A percentile compares a stretch with the other conserved stretches of the same genome.
Evolutionary conservation across 2,888 invertebrate genomes (phyloP).

Genomic region (Piscicola geometra): DNA sequence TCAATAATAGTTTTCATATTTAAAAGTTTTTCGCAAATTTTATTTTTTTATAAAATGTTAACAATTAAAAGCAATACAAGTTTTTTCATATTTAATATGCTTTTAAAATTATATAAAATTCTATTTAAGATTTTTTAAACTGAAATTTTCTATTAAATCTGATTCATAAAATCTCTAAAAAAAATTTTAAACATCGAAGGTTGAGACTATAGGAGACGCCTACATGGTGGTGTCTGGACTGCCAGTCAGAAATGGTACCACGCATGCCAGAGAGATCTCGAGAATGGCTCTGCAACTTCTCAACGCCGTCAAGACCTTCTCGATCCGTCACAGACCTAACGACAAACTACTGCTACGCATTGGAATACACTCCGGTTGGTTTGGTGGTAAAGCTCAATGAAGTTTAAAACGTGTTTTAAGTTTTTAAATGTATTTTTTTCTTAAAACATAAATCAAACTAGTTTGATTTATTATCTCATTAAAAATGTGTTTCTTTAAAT

Average conservation of each 20-base stretch:
- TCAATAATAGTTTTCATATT: background rate
- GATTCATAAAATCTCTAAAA: too few relatives aligned
- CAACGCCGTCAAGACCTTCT: slow-evolving; percentile 78
- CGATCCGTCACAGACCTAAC: slow-evolving; percentile 80
- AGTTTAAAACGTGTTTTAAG: background rate
- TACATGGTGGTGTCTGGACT: slow-evolving; percentile 66
- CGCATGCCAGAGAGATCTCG: slow-evolving; percentile 86
- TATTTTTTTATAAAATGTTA: too few relatives aligned
- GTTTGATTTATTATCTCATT: background rate
- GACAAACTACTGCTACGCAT: slow-evolving; percentile 85
- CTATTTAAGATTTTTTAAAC: background rate
- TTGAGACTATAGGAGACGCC: slow-evolving; percentile 56
- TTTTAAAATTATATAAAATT: slow-evolving; percentile 2
- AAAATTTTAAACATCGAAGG: slow-evolving; percentile 42
- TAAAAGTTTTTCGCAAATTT: background rate
- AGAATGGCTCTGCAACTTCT: slow-evolving; percentile 82
- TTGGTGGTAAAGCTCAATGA: background rate
- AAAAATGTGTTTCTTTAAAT: background rate
- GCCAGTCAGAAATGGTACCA: slow-evolving; percentile 79
- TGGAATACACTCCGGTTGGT: slow-evolving; percentile 73
- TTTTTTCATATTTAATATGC: background rate
- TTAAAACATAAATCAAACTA: too few relatives aligned
- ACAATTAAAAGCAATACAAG: background rate
- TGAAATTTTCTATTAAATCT: background rate
- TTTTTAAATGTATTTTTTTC: slow-evolving; percentile 3